Evolutionary conservation across 2,797 vertebrate species (phyloP), one percentile per base, ranked within the genome.

Genomic region (Gymnodraco acuticeps): DNA sequence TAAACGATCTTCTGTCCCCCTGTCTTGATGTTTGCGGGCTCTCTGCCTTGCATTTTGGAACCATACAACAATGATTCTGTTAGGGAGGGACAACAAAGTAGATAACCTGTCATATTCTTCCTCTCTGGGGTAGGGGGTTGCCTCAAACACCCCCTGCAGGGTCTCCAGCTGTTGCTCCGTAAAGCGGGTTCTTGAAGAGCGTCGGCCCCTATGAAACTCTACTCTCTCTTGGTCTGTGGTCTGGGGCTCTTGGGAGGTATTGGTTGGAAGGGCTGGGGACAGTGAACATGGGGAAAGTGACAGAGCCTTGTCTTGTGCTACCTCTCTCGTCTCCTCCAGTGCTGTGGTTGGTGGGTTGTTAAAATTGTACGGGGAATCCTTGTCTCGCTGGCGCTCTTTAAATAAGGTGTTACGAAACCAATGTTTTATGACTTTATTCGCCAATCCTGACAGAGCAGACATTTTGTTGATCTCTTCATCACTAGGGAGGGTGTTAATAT

Each of bases 321-420:
- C 62, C 19, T 98, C 95, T 89, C 95, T 97, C 70, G 96, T 87
- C 50, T 98, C 98, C 60, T 98, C 97, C 83, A 99, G 92, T 54
- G 96, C 97, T 77, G 95, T 98, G 65, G 96, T 96, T 38, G 98
- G 98, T 33, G 98, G 98, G 52, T 98, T 99, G 89, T 96, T 99
- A 91, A 99, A 99, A 89, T 99, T 99, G 86, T 99, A 99, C 0
- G 98, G 98, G 10, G 98, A 99, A 91, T 99, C 98, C 87, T 99
- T 99, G 93, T 99, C 99, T 74, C 98, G 96, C 65, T 99, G 98
- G 43, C 98, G 96, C 87, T 99, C 98, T 89, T 99, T 99, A 89
- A 99, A 99, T 38, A 99, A 94, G 0, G 98, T 99, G 88, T 99
- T 99, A 82, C 98, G 96, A 90, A 99, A 99, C 98, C 98, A 99